A percentile compares a stretch with the other conserved stretches of the same genome.
phyloP scores from a whole-genome alignment of 2,888 invertebrate species.

The Tanytarsus gracilentus region DNA sequence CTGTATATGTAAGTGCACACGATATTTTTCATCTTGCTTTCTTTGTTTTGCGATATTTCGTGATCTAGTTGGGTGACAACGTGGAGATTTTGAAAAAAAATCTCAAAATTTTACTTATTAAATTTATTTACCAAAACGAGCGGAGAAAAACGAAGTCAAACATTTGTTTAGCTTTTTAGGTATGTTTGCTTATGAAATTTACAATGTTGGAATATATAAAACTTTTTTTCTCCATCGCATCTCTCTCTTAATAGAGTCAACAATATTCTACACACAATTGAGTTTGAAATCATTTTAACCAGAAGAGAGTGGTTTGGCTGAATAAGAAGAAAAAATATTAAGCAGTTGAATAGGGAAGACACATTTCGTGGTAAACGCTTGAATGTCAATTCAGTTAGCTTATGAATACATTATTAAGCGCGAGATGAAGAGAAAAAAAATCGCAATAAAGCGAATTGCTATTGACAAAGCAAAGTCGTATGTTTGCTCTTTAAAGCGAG shows the following conservation, averaged over 20 bases:
- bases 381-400: conserved; percentile 15
- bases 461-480: too few relatives aligned
- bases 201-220: conserved; percentile 20
- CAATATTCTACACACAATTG: conserved; percentile 9
- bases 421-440: background rate
- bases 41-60: too few relatives aligned
- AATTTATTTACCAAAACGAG: background rate
- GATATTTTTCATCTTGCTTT: too few relatives aligned
- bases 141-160: conserved; percentile 8
- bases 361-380: too few relatives aligned
- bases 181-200: conserved; percentile 23
- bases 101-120: background rate
- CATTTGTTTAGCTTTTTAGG: conserved; percentile 26
- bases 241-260: conserved; percentile 10
- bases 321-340: too few relatives aligned
- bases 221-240: background rate
- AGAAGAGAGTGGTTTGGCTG: too few relatives aligned
- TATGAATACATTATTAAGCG: conserved; percentile 9
- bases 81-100: too few relatives aligned
- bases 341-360: too few relatives aligned
- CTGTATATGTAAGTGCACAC: too few relatives aligned
- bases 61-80: too few relatives aligned
- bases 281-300: too few relatives aligned
- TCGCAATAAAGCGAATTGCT: conserved; percentile 6
- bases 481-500: too few relatives aligned